phyloP scores from a whole-genome alignment of 1,140 invertebrate genomes.

The Nasonia giraulti region DNA sequence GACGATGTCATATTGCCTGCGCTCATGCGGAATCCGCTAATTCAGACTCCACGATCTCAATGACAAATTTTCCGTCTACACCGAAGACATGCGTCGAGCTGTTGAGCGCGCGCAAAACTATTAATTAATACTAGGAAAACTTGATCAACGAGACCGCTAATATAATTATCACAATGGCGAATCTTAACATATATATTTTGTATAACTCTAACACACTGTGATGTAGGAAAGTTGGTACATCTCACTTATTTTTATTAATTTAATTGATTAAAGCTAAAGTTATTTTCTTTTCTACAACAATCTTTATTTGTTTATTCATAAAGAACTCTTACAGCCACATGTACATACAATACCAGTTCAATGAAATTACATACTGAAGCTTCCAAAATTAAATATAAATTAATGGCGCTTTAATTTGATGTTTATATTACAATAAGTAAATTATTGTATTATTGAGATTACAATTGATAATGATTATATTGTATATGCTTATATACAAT shows the following conservation, averaged over 20 bases:
- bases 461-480: conserved; percentile 60
- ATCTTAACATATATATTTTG: no score
- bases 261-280: background rate
- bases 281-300: conserved; percentile 70
- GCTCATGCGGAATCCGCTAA: no score
- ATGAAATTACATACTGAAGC: conserved; percentile 67
- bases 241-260: background rate
- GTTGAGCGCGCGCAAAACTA: no score
- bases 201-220: no score
- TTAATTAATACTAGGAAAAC: no score
- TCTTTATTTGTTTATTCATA: conserved; percentile 69
- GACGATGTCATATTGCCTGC: no score
- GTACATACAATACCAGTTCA: conserved; percentile 71
- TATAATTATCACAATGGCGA: no score
- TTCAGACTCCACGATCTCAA: no score
- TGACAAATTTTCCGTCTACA: no score
- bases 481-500: conserved; percentile 73
- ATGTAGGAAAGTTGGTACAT: no score
- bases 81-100: no score
- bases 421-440: conserved; percentile 70
- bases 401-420: conserved; percentile 66
- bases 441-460: conserved; percentile 57
- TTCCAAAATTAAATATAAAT: conserved; percentile 70
- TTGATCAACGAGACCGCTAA: no score
- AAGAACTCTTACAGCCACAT: conserved; percentile 72